Percentiles rank a stretch among this genome's conserved stretches.
phyloP scores from a whole-genome alignment of 2,888 invertebrate species.

The Drepanosiphum platanoidis region DNA sequence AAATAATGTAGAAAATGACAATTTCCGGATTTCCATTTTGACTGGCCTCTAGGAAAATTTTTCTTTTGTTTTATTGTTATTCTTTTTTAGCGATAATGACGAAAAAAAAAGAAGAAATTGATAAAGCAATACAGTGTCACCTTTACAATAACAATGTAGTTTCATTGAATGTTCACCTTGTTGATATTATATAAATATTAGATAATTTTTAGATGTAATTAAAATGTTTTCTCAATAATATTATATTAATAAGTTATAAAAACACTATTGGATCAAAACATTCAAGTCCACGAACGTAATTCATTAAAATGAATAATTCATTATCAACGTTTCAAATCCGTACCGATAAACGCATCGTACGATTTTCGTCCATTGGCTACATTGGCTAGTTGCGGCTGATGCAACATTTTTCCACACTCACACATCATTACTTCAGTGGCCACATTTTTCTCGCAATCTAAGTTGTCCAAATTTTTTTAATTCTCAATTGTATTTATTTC shows the following conservation, averaged over 20 bases:
- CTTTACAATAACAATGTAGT: neutral
- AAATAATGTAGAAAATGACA: conserved; percentile 26
- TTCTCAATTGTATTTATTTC: neutral
- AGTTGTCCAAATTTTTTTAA: neutral
- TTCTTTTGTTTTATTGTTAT: conserved; percentile 62
- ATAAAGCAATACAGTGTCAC: conserved; percentile 30
- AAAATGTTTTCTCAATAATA: neutral
- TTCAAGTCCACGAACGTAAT: neutral
- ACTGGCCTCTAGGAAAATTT: conserved; percentile 22
- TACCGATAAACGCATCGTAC: conserved; percentile 38
- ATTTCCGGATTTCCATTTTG: conserved; percentile 59
- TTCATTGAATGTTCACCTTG: neutral
- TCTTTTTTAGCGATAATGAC: conserved; percentile 47
- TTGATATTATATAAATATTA: neutral
- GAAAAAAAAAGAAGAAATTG: conserved; percentile 34
- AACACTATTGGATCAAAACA: neutral
- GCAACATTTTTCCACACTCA: conserved; percentile 54
- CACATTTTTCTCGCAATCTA: conserved; percentile 47
- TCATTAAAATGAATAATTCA: neutral
- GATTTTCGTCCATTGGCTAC: conserved; percentile 51
- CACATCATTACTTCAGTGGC: conserved; percentile 6
- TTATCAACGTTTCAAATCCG: conserved; percentile 14
- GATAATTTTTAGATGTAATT: neutral
- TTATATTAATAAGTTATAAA: neutral
- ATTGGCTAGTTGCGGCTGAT: conserved; percentile 60